Conservation (phyloP, 2,888 invertebrate genomes). For the Notocelia uddmanniana region DNA sequence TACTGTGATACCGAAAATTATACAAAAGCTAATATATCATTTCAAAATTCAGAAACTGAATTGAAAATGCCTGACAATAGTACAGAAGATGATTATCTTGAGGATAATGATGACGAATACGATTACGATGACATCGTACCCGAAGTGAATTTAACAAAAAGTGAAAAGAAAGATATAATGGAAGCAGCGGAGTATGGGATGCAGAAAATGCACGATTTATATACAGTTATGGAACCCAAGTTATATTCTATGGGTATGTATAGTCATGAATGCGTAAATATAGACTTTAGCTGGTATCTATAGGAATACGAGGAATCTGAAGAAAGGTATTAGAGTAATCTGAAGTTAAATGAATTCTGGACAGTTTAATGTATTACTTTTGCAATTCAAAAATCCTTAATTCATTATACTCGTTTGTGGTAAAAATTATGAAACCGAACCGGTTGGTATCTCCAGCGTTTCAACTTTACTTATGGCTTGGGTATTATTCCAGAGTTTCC, state of each 20-base stretch:
- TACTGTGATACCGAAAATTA: constrained; percentile 75
- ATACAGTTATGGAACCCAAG: constrained; percentile 88
- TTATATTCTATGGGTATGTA: constrained; percentile 89
- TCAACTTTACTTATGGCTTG: no score
- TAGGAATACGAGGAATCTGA: no score
- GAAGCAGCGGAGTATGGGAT: constrained; percentile 89
- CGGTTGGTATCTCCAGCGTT: no score
- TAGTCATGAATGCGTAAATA: neutral
- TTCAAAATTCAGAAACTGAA: constrained; percentile 52
- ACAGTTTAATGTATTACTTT: no score
- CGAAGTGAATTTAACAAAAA: constrained; percentile 58
- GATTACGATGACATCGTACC: constrained; percentile 48
- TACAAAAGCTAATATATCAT: constrained; percentile 59
- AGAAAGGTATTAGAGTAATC: no score
- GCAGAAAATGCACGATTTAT: constrained; percentile 88
- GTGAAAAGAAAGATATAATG: constrained; percentile 81
- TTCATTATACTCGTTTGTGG: no score
- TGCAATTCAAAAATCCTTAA: no score
- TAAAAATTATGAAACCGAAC: no score
- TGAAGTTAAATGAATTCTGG: no score
- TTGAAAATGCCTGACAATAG: constrained; percentile 50
- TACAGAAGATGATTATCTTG: constrained; percentile 52
- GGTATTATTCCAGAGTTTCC: no score
- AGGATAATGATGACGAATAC: constrained; percentile 52
- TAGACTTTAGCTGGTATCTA: no score